Conservation (phyloP, 2,888 invertebrate genomes). For the Isotomurus palustris region DNA sequence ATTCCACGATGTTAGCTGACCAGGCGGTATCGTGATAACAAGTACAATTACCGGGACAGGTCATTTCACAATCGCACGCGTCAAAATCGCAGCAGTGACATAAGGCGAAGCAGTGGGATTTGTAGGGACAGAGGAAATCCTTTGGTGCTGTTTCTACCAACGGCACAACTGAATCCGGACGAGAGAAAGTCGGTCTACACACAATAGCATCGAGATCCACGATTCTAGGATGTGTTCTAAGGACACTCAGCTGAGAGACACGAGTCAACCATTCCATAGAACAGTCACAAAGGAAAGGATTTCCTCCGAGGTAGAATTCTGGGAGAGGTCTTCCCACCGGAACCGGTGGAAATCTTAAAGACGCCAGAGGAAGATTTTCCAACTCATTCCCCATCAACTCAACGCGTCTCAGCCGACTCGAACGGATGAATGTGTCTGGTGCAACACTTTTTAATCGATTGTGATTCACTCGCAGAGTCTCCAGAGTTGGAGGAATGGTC, state of each 20-base stretch:
- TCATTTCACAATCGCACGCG: constrained; percentile 96
- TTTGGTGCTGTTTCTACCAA: constrained; percentile 71
- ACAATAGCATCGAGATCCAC: constrained; percentile 84
- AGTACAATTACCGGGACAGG: constrained; percentile 87
- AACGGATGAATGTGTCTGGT: constrained; percentile 80
- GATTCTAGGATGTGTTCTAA: constrained; percentile 77
- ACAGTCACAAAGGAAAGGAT: constrained; percentile 91
- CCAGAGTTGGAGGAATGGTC: constrained; percentile 82
- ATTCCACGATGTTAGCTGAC: constrained; percentile 89
- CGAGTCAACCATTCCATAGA: constrained; percentile 92
- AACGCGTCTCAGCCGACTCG: constrained; percentile 74
- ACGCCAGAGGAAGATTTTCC: constrained; percentile 80
- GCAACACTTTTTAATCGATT: constrained; percentile 76
- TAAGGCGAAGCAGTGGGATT: constrained; percentile 86
- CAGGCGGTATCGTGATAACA: constrained; percentile 93
- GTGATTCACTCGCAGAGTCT: constrained; percentile 81
- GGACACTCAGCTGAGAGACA: constrained; percentile 75
- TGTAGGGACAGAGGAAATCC: constrained; percentile 87
- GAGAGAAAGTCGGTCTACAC: constrained; percentile 77
- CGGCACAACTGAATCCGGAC: constrained; percentile 71
- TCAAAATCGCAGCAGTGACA: constrained; percentile 96
- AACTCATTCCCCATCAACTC: constrained; percentile 89
- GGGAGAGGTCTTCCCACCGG: constrained; percentile 66
- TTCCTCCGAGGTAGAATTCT: constrained; percentile 87
- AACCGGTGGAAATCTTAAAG: constrained; percentile 67